Base-by-base conservation (phyloP, 2,888 invertebrate species). In the Escarpia spicata region DNA sequence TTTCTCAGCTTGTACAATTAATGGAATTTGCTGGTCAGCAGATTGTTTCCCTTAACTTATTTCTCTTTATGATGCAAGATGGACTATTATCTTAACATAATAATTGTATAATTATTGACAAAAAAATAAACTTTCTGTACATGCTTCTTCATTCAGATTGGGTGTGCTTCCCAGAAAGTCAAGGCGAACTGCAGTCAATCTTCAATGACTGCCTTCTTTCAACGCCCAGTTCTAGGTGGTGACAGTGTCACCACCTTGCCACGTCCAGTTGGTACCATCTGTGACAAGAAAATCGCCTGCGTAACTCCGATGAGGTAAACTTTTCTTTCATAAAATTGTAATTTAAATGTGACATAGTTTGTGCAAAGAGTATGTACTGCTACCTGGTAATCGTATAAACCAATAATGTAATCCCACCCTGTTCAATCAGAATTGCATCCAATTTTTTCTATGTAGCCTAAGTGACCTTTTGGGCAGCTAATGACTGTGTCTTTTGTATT, bases 261-360 rank as follows among this genome's bases (percentile, higher is more conserved):
- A 75, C 6, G 19, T 75, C 26, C 75, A 75, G 26, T 52, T 2
- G 52, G 52, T 12, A 12, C 52, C 0, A 52, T 26, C 75, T 3
- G 75, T 75, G 75, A 75, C 75, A 75, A 75, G 75, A 75, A 75
- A 75, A 75, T 75, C 75, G 75, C 75, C 19, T 75, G 75, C 26
- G 75, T 75, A 6, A 75, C n/a, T 26, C 75, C 75, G n/a, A 75
- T 75, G 75, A 75, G 75, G 75, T 75, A n/a, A 75, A 75, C 75
- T 75, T 26, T 75, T n/a, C 75, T 75, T 26, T 19, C 19, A 75
- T 4, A 75, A 26, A 6, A 15, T 19, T 75, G 75, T 75, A 26
- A 75, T 75, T 19, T 75, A 75, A n/a, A 15, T 75, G 75, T 75
- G 19, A 75, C 75, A 26, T 6, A 26, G 19, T 26, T 26, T 75